phyloP scores from a whole-genome alignment of 2,113 vertebrate genomes.

The Syrmaticus mikado region DNA sequence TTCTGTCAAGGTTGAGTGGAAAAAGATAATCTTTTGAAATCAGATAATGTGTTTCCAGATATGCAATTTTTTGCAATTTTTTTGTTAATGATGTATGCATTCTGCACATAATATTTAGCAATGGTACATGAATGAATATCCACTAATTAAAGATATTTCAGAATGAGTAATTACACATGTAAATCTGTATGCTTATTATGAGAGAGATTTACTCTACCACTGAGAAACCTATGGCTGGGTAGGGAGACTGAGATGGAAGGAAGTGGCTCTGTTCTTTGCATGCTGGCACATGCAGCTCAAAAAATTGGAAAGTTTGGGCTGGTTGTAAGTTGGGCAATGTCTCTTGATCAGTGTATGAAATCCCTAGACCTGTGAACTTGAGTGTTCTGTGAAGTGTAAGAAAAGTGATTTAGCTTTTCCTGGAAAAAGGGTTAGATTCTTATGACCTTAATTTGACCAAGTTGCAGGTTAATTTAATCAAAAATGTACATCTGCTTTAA shows the following conservation, averaged over 20 bases:
- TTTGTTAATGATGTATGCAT: conserved; percentile 21
- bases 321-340: background rate
- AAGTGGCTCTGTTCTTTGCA: background rate
- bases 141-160: conserved; percentile 59
- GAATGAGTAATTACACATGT: conserved; percentile 40
- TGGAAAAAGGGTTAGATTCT: background rate
- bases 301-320: background rate
- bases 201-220: background rate
- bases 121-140: conserved; percentile 31
- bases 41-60: background rate
- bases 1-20: conserved; percentile 28
- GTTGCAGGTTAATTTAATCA: background rate
- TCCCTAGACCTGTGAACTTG: background rate
- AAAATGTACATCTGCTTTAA: background rate
- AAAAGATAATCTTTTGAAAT: conserved; percentile 20
- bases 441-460: background rate
- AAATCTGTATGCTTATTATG: background rate
- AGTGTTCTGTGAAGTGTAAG: background rate
- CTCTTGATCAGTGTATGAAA: background rate
- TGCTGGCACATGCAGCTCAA: background rate
- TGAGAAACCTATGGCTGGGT: background rate
- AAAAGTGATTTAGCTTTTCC: background rate
- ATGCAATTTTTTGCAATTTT: background rate
- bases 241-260: background rate
- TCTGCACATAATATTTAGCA: conserved; percentile 48